Conservation (phyloP, 2,888 invertebrate genomes). For the Drosophila anomalata region DNA sequence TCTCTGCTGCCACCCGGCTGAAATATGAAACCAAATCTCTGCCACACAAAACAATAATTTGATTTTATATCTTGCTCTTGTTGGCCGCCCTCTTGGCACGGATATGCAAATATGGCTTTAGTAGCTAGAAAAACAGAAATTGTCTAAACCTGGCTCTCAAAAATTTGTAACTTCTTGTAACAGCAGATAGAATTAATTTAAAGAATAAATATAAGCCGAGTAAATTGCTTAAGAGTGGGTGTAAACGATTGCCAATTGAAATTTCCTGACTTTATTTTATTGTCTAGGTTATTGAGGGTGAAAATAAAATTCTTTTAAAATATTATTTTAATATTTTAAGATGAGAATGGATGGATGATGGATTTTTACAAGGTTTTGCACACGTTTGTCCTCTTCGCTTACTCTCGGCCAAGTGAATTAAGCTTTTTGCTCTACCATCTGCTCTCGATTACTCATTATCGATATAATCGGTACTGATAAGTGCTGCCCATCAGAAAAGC, state of each 20-base stretch:
- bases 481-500: no score
- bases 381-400: no score
- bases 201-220: constrained; percentile 7
- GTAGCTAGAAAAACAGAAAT: constrained; percentile 11
- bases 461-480: no score
- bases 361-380: no score
- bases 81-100: constrained; percentile 1
- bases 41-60: constrained; percentile 43
- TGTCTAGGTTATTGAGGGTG: neutral
- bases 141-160: constrained; percentile 1
- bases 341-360: no score
- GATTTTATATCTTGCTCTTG: constrained; percentile 31
- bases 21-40: constrained; percentile 42
- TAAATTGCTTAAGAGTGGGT: constrained; percentile 3
- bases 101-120: constrained; percentile 34
- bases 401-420: no score
- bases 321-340: no score
- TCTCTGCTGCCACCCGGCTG: constrained; percentile 14
- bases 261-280: neutral
- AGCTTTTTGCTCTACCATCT: no score
- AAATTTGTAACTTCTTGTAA: constrained; percentile 1
- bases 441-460: no score
- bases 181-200: neutral
- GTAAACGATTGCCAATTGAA: constrained; percentile 11
- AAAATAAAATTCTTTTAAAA: no score